These are phyloP conservation scores for Drosophila kambysellisi DNA, from an alignment of 2,888 invertebrate genomes.

Conservation along the genomic window DNA sequence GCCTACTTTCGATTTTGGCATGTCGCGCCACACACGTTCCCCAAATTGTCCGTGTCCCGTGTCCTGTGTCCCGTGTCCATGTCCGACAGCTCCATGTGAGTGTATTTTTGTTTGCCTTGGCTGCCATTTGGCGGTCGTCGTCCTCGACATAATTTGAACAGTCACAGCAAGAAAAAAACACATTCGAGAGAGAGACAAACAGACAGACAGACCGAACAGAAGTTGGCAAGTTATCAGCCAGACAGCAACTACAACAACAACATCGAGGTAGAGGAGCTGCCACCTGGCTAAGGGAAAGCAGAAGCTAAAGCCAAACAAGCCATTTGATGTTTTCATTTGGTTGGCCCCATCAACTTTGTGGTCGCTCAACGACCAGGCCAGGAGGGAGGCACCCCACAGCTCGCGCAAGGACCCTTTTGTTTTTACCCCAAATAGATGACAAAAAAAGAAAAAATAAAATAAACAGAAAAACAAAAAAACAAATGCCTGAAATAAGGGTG, in stretches of 20 bases:
- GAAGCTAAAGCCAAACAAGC: slow-evolving; percentile 63
- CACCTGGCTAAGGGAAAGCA: slow-evolving; percentile 60
- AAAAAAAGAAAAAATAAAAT: slow-evolving; percentile 12
- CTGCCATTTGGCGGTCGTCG: slow-evolving; percentile 77
- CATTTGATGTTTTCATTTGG: slow-evolving; percentile 78
- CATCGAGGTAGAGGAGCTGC: slow-evolving; percentile 20
- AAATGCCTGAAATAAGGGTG: slow-evolving; percentile 35
- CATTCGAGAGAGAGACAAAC: slow-evolving; percentile 5
- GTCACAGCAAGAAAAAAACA: slow-evolving; percentile 15
- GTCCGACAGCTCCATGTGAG: slow-evolving; percentile 22
- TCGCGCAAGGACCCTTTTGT: slow-evolving; percentile 43
- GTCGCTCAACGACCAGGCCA: slow-evolving; percentile 46
- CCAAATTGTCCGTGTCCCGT: slow-evolving; percentile 63
- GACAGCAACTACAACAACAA: slow-evolving; percentile 35
- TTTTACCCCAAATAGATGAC: slow-evolving; percentile 51
- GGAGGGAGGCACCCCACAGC: slow-evolving; percentile 32
- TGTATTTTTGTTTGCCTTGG: slow-evolving; percentile 57
- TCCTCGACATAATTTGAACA: slow-evolving; percentile 76
- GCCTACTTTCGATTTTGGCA: slow-evolving; percentile 80
- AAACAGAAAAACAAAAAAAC: background rate
- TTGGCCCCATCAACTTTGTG: slow-evolving; percentile 64
- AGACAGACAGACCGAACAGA: slow-evolving; percentile 39
- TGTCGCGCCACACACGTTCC: slow-evolving; percentile 74
- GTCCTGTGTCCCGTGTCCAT: slow-evolving; percentile 48
- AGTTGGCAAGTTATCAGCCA: slow-evolving; percentile 77